Percentiles rank a stretch among this genome's conserved stretches.
Conservation (phyloP, 2,888 invertebrate species). For the Timema podura region DNA sequence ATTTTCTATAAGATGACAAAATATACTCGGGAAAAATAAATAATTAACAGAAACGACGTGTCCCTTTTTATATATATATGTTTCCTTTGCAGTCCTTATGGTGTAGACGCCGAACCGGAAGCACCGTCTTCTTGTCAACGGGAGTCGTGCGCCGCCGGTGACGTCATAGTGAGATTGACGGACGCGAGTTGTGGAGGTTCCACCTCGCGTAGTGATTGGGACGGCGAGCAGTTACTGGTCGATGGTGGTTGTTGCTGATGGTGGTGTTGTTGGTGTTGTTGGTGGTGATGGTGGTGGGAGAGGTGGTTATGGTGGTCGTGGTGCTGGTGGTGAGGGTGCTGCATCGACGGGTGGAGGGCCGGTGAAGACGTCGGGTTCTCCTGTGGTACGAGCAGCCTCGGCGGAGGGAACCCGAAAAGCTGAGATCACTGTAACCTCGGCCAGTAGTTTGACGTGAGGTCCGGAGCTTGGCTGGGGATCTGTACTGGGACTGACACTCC, state of each 20-base stretch:
- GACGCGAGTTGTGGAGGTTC: conserved; percentile 4
- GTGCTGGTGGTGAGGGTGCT: conserved; percentile 45
- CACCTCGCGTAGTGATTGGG: not conserved
- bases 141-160: not conserved
- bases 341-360: conserved; percentile 40
- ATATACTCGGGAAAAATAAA: too few relatives aligned
- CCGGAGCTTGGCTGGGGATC: conserved; percentile 80
- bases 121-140: too few relatives aligned
- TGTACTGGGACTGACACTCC: conserved; percentile 90
- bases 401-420: conserved; percentile 54
- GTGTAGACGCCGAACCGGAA: too few relatives aligned
- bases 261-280: conserved; percentile 16
- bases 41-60: too few relatives aligned
- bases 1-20: too few relatives aligned
- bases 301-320: conserved; percentile 44
- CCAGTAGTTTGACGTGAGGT: conserved; percentile 81
- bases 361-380: conserved; percentile 39
- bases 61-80: too few relatives aligned
- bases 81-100: too few relatives aligned
- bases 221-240: conserved; percentile 21
- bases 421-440: conserved; percentile 90
- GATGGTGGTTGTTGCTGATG: conserved; percentile 18
- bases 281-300: conserved; percentile 37
- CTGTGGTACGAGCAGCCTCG: conserved; percentile 58
- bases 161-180: conserved; percentile 9